Percentiles rank a stretch among this genome's conserved stretches.
Evolutionary conservation across 2,113 vertebrate genomes (phyloP).

Genomic region (Nothocercus nigrocapillus): DNA sequence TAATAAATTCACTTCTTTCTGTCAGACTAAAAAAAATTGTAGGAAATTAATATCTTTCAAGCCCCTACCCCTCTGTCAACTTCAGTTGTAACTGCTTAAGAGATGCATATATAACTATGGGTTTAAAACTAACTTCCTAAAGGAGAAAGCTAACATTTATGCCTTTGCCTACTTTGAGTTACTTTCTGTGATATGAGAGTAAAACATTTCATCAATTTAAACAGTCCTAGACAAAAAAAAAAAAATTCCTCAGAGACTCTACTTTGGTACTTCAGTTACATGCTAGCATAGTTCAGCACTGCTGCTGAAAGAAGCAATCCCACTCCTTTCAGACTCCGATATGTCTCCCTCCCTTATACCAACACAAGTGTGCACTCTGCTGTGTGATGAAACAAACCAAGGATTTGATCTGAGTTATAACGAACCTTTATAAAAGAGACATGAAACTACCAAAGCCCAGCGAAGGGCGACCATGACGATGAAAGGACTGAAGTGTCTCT

Average conservation of each 20-base stretch:
- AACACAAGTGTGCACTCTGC: accelerated
- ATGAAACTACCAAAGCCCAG: no score
- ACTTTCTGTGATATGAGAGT: neutral
- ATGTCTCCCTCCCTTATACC: neutral
- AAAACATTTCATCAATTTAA: neutral
- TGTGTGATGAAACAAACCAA: neutral
- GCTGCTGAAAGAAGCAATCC: neutral
- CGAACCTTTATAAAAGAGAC: neutral
- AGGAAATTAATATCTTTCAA: neutral
- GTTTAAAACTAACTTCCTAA: neutral
- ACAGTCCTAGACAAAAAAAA: neutral
- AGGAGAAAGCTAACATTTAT: neutral
- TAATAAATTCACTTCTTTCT: neutral
- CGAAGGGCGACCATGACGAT: no score
- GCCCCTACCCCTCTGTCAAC: neutral
- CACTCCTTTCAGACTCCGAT: neutral
- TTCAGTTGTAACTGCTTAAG: neutral
- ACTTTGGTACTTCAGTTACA: neutral
- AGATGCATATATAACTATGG: neutral
- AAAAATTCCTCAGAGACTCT: neutral
- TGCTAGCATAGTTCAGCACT: neutral
- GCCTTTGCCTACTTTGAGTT: neutral
- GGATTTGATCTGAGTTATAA: neutral
- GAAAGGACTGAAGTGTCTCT: no score
- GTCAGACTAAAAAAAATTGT: neutral